phyloP scores from a whole-genome alignment of 2,797 vertebrate species.

The Gephyroberyx darwinii region DNA sequence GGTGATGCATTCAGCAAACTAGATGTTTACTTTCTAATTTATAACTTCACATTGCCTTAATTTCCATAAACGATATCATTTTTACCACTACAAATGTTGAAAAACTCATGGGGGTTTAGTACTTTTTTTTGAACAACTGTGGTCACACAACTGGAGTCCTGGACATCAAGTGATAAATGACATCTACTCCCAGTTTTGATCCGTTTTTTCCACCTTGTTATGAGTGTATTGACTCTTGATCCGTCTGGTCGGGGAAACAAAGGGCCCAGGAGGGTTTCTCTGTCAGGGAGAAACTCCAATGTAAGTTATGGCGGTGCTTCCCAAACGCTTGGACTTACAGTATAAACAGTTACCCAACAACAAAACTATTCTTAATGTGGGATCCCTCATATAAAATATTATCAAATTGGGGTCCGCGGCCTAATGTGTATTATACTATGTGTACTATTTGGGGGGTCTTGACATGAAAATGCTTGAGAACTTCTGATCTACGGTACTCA shows the following conservation, averaged over 20 bases:
- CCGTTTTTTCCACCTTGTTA: conserved; percentile 54
- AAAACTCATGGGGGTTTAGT: background rate
- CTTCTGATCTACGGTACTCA: no score
- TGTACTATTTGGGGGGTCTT: no score
- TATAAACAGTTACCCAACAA: no score
- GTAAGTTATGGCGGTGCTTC: conserved; percentile 26
- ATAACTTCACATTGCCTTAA: background rate
- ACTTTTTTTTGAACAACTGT: background rate
- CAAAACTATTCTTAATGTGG: no score
- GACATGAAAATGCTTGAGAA: no score
- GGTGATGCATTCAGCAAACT: no score
- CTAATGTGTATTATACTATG: no score
- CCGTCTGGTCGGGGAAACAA: conserved; percentile 2
- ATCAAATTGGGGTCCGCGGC: no score
- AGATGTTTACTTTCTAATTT: background rate
- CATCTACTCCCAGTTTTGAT: conserved; percentile 44
- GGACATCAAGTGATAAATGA: conserved; percentile 49
- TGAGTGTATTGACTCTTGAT: conserved; percentile 52
- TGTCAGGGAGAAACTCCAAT: conserved; percentile 18
- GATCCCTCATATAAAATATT: no score
- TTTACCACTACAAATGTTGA: no score
- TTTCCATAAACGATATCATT: background rate
- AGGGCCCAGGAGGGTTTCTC: background rate
- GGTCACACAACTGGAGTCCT: conserved; percentile 12
- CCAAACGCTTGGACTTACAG: background rate